phyloP scores from a whole-genome alignment of 2,888 invertebrate genomes.

The Philaethria dido region DNA sequence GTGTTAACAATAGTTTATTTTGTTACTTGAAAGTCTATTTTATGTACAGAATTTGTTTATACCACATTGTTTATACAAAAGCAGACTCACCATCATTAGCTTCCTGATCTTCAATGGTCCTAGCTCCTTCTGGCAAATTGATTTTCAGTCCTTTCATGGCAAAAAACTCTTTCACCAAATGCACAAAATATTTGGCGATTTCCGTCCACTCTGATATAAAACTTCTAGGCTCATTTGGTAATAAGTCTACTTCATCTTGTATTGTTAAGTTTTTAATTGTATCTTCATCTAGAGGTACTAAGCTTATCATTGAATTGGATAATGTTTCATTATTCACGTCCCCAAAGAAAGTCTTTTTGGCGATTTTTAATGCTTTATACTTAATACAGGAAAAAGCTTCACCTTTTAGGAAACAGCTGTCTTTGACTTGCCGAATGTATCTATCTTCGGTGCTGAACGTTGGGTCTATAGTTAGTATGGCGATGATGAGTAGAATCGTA shows the following conservation, averaged over 20 bases:
- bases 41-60: too few species aligned
- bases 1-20: too few species aligned
- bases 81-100: slow-evolving; percentile 59
- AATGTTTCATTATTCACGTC: slow-evolving; percentile 65
- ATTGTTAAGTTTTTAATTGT: slow-evolving; percentile 57
- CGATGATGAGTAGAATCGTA: slow-evolving; percentile 29
- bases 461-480: slow-evolving; percentile 17
- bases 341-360: slow-evolving; percentile 70
- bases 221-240: slow-evolving; percentile 60
- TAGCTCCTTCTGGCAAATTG: slow-evolving; percentile 73
- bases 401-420: slow-evolving; percentile 68
- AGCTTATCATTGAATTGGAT: slow-evolving; percentile 62
- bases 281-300: slow-evolving; percentile 70
- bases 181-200: slow-evolving; percentile 72
- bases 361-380: slow-evolving; percentile 75
- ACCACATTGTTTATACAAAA: too few species aligned
- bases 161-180: slow-evolving; percentile 71
- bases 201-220: slow-evolving; percentile 77
- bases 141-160: slow-evolving; percentile 72
- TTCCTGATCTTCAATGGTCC: slow-evolving; percentile 69
- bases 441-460: slow-evolving; percentile 60
- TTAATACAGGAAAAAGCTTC: slow-evolving; percentile 76
- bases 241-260: slow-evolving; percentile 53
- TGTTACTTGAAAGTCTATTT: too few species aligned
- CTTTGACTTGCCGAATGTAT: slow-evolving; percentile 72